Conservation (phyloP, 1,140 invertebrate genomes). For the Hormaphis cornu region DNA sequence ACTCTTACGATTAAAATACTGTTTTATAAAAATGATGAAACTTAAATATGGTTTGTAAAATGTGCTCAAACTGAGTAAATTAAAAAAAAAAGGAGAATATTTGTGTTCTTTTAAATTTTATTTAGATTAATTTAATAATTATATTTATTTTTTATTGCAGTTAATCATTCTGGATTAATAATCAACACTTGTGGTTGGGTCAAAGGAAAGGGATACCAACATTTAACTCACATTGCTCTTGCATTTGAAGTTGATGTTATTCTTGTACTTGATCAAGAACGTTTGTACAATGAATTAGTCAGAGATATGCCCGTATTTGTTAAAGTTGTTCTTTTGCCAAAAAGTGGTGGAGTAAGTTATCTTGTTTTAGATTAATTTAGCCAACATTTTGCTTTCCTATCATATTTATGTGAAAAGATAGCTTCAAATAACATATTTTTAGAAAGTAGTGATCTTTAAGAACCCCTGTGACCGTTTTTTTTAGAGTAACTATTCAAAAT, state of each 20-base stretch:
- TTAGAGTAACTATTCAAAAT: too few species aligned
- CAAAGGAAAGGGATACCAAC: slow-evolving; percentile 76
- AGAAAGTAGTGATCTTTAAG: too few species aligned
- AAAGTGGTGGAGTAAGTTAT: slow-evolving; percentile 82
- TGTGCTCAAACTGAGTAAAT: too few species aligned
- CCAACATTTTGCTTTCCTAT: background rate
- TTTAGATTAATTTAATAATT: background rate
- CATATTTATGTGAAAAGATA: background rate
- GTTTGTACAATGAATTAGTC: slow-evolving; percentile 87
- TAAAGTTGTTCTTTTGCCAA: slow-evolving; percentile 85
- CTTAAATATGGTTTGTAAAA: too few species aligned
- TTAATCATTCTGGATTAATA: slow-evolving; percentile 82
- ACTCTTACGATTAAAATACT: too few species aligned
- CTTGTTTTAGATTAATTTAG: slow-evolving; percentile 11
- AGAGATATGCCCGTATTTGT: slow-evolving; percentile 88
- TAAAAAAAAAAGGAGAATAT: too few species aligned
- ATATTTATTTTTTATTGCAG: slow-evolving; percentile 46
- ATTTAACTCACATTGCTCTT: slow-evolving; percentile 73
- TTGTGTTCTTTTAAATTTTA: background rate
- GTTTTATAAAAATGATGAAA: too few species aligned
- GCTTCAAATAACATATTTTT: too few species aligned
- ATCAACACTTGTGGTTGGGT: slow-evolving; percentile 99
- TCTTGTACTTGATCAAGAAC: slow-evolving; percentile 91
- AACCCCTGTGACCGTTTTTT: too few species aligned
- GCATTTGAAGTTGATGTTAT: slow-evolving; percentile 94